phyloP scores from a whole-genome alignment of 2,888 invertebrate genomes.

The Hypomecis atomaria region DNA sequence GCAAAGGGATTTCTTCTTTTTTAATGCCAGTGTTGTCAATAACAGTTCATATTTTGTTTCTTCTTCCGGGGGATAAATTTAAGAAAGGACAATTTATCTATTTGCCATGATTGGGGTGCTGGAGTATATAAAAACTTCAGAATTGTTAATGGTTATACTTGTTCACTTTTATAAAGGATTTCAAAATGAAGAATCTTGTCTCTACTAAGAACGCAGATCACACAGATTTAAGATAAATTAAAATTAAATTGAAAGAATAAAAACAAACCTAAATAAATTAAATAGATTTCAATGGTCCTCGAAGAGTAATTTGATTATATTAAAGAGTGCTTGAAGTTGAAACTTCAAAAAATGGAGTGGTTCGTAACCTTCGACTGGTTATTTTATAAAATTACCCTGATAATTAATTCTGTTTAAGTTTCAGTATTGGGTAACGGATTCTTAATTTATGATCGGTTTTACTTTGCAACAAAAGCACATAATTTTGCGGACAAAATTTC shows the following conservation, averaged over 20 bases:
- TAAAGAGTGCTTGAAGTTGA: slow-evolving; percentile 20
- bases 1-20: too few relatives aligned
- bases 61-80: too few relatives aligned
- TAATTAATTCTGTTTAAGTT: slow-evolving; percentile 68
- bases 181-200: too few relatives aligned
- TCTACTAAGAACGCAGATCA: too few relatives aligned
- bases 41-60: too few relatives aligned
- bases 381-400: slow-evolving; percentile 66
- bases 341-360: slow-evolving; percentile 23
- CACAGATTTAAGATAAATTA: not conserved
- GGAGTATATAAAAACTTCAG: too few relatives aligned
- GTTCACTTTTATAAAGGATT: too few relatives aligned
- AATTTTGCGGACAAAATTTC: slow-evolving; percentile 65
- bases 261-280: not conserved
- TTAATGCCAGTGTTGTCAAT: too few relatives aligned
- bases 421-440: slow-evolving; percentile 63
- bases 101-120: too few relatives aligned
- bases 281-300: slow-evolving; percentile 10
- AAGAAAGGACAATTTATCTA: too few relatives aligned
- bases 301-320: slow-evolving; percentile 18
- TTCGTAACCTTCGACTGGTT: slow-evolving; percentile 43
- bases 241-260: not conserved
- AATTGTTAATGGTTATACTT: too few relatives aligned
- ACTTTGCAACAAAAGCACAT: slow-evolving; percentile 69
- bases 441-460: slow-evolving; percentile 73